Base-by-base conservation (phyloP, 2,797 vertebrate species). In the Gouania willdenowi region DNA sequence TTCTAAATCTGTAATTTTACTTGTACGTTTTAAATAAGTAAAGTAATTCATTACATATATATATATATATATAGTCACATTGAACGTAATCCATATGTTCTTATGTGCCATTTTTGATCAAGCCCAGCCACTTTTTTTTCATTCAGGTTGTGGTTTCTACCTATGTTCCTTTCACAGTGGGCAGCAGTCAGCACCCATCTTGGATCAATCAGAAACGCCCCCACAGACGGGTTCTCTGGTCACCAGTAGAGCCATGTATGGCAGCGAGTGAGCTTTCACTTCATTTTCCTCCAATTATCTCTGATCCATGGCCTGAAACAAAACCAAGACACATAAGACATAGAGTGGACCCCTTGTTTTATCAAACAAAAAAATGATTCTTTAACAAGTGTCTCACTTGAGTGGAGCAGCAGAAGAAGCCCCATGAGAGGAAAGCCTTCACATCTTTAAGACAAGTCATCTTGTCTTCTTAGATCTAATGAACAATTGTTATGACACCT, bases 171-270 rank as follows among this genome's bases (percentile, higher is more conserved):
- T 0, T 0, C 0, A 22, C 85, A 88, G 54, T 87, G 86, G 2
- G 85, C 85, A 19, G 85, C 84, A 10, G 84, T 87, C 46, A 88
- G 57, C 32, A 88, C 75, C 85, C 85, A 88, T 9, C 9, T 19
- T 7, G 38, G 20, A 45, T 31, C 0, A 34, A 87, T 81, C 14
- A 87, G 48, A 1, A 12, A 62, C 14, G n/a, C 86, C 86, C 32
- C 85, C 86, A 62, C 86, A 88, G 0, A 0, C 0, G 0, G 15
- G 3, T 0, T 0, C 0, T 0, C 9, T 3, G 2, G 0, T 5
- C 28, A 11, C 0, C 44, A 85, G 41, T 26, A 79, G 52, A 58
- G 63, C 84, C 85, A 87, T 83, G 71, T 21, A 77, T 2, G 71
- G 79, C 63, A 85, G 2, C 0, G 85, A 86, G 45, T 88, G 80